Base-by-base conservation (phyloP, 2,113 vertebrate species). In the Rhizomys pruinosus region DNA sequence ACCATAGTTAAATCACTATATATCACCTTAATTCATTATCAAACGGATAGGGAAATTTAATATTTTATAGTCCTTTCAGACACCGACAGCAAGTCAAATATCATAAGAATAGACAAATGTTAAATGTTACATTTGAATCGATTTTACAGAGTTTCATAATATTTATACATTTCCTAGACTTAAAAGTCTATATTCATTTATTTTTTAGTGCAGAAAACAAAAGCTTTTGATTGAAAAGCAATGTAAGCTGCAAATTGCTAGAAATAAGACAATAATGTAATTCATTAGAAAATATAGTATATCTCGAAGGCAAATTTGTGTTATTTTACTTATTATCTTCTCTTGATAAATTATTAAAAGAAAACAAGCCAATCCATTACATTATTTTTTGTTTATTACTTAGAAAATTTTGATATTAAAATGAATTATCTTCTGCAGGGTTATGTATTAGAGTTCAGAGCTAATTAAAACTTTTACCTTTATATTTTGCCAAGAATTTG, bases 11-110 rank as follows among this genome's bases (percentile, higher is more conserved):
- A 92, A 23, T 96, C 74, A 97, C 47, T 94, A 29, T 9, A 57
- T 29, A 57, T 81, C 64, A 94, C 78, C 44, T 37, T 96, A 90
- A 86, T 81, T 97, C 34, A 96, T 96, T 96, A 94, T 94, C 94
- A 92, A 72, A 34, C 84, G 57, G 66, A 87, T 79, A 52, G 47
- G 71, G 44, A 47, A 44, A 34, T 76, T 76, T 87, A 76, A 34
- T n/a, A 47, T 92, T 92, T 96, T 92, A 79, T 91, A 93, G 25
- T n/a, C n/a, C 8, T 73, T 94, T 89, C 34, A 52, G 23, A 25
- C 20, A 34, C 17, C 29, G 1, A 32, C 47, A 89, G 25, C 25
- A 90, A 32, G 11, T 32, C 22, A 91, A 93, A 97, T 96, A 59
- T 66, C 89, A 91, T 78, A 87, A 93, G 73, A 82, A 47, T n/a